Evolutionary conservation across 2,113 vertebrate species (phyloP).

Genomic region (Malaclemys terrapin): DNA sequence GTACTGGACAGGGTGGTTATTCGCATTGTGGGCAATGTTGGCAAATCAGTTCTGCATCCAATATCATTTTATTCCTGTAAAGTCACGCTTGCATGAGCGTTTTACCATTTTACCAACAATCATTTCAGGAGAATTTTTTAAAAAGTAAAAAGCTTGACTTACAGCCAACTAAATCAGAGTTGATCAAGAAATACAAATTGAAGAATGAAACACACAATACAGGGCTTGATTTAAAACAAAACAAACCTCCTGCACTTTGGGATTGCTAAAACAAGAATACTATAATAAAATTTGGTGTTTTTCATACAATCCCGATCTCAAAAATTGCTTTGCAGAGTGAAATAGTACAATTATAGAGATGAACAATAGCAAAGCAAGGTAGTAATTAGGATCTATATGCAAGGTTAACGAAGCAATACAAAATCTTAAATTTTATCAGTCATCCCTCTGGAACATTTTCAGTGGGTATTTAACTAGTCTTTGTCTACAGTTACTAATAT

Average conservation of each 20-base stretch:
- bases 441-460: not conserved
- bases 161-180: not conserved
- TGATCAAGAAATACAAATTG: not conserved
- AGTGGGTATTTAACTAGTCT: not conserved
- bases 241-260: rapidly evolving
- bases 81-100: not conserved
- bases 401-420: not conserved
- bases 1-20: not conserved
- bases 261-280: rapidly evolving
- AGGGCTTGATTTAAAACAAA: rapidly evolving
- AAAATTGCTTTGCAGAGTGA: not conserved
- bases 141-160: not conserved
- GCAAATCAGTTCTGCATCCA: not conserved
- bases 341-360: rapidly evolving
- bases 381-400: not conserved
- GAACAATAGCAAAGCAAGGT: not conserved
- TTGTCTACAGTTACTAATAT: not conserved
- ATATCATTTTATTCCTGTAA: not conserved
- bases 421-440: not conserved
- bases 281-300: not conserved
- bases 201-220: rapidly evolving
- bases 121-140: not conserved
- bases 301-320: not conserved
- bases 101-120: not conserved
- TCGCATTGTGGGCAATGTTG: not conserved